Conservation (phyloP, 1,140 invertebrate species). For the Rhizoglyphus robini region DNA sequence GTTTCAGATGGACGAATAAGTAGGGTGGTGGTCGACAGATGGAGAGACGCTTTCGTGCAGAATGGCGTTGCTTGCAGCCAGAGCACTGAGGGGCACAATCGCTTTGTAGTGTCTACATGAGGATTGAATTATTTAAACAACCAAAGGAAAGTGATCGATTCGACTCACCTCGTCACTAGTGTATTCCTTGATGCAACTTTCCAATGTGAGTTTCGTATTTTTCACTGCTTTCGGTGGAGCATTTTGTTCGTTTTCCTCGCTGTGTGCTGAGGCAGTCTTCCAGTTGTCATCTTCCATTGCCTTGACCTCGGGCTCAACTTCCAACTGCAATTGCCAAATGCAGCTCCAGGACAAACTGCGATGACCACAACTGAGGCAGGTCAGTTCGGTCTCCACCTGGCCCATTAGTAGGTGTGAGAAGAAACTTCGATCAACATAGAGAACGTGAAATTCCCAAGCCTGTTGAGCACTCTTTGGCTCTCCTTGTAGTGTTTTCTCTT, state of each 20-base stretch:
- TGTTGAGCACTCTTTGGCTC: slow-evolving; percentile 10
- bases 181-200: not conserved
- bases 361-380: not conserved
- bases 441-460: not conserved
- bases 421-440: not conserved
- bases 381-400: not conserved
- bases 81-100: not conserved
- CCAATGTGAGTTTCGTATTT: too few relatives aligned
- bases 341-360: not conserved
- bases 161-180: not conserved
- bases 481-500: not conserved
- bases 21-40: not conserved
- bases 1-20: too few relatives aligned
- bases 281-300: too few relatives aligned
- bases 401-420: not conserved
- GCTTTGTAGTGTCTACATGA: too few relatives aligned
- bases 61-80: not conserved
- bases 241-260: not conserved
- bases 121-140: too few relatives aligned
- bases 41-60: not conserved
- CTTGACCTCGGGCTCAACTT: too few relatives aligned
- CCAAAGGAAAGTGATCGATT: too few relatives aligned
- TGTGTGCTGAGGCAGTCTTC: too few relatives aligned
- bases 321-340: too few relatives aligned
- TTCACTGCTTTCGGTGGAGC: too few relatives aligned